Conservation (phyloP, 2,113 vertebrate species). For the Heliornis fulica region DNA sequence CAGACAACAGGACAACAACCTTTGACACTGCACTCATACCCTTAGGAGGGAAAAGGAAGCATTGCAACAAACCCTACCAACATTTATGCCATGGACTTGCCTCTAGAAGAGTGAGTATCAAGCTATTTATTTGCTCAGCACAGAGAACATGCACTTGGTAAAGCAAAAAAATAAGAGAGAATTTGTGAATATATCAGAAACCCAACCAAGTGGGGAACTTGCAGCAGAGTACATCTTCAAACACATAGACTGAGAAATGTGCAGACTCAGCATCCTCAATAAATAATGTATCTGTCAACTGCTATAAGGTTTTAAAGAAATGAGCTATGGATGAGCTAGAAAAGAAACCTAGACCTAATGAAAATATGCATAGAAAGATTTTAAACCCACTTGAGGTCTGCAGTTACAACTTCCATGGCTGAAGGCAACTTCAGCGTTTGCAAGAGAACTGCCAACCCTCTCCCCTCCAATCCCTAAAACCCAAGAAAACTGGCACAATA, state of each 20-base stretch:
- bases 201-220: not conserved
- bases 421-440: not conserved
- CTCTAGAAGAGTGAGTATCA: not conserved
- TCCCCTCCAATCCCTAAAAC: not conserved
- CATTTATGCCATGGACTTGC: not conserved
- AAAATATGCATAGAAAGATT: not conserved
- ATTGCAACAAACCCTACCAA: not conserved
- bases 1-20: not conserved
- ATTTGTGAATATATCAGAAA: not conserved
- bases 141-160: not conserved
- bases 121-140: not conserved
- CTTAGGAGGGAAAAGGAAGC: not conserved
- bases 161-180: not conserved
- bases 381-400: not conserved
- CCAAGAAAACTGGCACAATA: not conserved
- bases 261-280: conserved; percentile 24
- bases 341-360: not conserved
- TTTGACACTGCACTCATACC: not conserved
- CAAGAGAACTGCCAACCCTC: not conserved
- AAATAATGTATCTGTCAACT: conserved; percentile 21
- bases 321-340: not conserved
- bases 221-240: not conserved
- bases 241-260: not conserved
- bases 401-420: not conserved
- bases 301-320: not conserved